A percentile compares a stretch with the other conserved stretches of the same genome.
Conservation (phyloP, 37 sponge, comb jelly and placozoan genomes). For the Spongia lamella region DNA sequence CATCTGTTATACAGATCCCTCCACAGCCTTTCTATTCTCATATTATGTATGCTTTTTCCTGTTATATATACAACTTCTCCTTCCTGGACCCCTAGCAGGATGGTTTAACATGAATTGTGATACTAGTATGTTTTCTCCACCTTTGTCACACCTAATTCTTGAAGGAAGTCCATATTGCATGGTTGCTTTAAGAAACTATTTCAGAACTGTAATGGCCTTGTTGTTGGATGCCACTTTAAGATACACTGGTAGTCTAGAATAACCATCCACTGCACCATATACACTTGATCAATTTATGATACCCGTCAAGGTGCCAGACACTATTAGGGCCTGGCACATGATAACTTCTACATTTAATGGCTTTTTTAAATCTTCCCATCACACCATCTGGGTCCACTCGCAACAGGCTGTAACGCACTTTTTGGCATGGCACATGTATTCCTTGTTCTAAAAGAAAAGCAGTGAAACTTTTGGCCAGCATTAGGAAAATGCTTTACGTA, state of each 20-base stretch:
- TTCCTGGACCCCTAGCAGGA: conserved; percentile 50
- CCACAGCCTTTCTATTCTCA: conserved; percentile 74
- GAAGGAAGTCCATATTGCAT: conserved; percentile 55
- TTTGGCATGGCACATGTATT: conserved; percentile 27
- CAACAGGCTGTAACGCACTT: conserved; percentile 43
- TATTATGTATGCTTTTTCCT: conserved; percentile 65
- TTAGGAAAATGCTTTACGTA: no score
- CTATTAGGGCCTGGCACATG: conserved; percentile 54
- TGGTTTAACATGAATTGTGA: conserved; percentile 67
- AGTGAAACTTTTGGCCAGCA: no score
- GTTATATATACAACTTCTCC: conserved; percentile 58
- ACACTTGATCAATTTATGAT: conserved; percentile 68
- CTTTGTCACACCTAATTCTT: conserved; percentile 54
- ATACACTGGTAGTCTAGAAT: conserved; percentile 40
- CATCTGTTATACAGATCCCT: conserved; percentile 54
- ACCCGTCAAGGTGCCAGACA: conserved; percentile 71
- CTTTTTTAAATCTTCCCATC: conserved; percentile 4
- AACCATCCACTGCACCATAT: conserved; percentile 68
- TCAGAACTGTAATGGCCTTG: conserved; percentile 44
- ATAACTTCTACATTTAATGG: conserved; percentile 40
- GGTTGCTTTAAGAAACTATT: conserved; percentile 44
- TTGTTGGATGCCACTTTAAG: conserved; percentile 54
- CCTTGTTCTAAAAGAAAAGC: no score
- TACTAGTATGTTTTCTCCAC: conserved; percentile 69
- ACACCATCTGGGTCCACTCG: conserved; percentile 52